Conservation (phyloP, 2,113 vertebrate genomes). For the Cinclus cinclus region DNA sequence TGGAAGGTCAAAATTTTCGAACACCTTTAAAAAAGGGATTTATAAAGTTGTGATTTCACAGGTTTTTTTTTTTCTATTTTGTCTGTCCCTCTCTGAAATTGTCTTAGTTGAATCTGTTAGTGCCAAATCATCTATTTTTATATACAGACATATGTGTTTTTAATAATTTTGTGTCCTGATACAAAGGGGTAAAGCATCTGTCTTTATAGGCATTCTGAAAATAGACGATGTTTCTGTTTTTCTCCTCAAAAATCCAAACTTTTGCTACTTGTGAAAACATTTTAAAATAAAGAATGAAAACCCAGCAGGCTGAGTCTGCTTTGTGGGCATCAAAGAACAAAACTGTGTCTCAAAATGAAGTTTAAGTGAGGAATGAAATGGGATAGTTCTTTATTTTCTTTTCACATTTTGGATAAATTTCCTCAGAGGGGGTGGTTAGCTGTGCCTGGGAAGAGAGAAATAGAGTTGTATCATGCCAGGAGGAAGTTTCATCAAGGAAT, state of each 20-base stretch:
- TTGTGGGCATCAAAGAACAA: not conserved
- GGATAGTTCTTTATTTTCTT: not conserved
- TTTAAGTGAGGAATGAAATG: not conserved
- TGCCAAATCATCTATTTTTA: conserved; percentile 42
- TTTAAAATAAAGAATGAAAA: conserved; percentile 42
- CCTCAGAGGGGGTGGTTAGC: not conserved
- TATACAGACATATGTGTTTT: conserved; percentile 12
- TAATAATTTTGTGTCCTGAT: not conserved
- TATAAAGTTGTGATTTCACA: not conserved
- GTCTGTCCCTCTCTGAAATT: not conserved
- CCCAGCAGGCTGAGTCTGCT: not conserved
- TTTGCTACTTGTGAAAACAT: conserved; percentile 3
- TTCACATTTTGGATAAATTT: not conserved
- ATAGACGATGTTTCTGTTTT: not conserved
- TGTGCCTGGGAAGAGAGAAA: not conserved
- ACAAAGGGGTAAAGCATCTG: not conserved
- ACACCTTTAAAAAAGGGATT: not conserved
- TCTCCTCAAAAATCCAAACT: not conserved
- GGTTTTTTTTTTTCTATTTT: not conserved
- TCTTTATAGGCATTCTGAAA: not conserved
- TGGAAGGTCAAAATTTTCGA: not conserved
- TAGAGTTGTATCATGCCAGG: not conserved
- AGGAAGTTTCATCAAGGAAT: not conserved
- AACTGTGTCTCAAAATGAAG: not conserved
- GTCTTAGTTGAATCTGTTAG: not conserved